Conservation (phyloP, 2,888 invertebrate genomes). For the Neelides folsomi region DNA sequence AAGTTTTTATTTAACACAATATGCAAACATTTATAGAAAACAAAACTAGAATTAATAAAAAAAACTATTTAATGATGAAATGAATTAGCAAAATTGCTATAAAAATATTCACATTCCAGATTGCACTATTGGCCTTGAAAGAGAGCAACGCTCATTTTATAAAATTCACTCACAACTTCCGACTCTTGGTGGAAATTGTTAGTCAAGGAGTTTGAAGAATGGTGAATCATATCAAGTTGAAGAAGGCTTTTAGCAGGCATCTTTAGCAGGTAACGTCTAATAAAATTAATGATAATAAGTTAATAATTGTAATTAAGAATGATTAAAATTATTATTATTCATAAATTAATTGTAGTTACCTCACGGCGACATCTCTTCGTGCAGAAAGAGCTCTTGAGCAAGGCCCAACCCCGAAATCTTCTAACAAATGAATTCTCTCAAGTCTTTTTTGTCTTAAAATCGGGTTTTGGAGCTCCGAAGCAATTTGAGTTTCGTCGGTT, state of each 20-base stretch:
- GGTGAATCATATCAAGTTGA: slow-evolving; percentile 24
- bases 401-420: slow-evolving; percentile 46
- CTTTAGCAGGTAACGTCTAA: slow-evolving; percentile 25
- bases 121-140: slow-evolving; percentile 5
- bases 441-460: slow-evolving; percentile 11
- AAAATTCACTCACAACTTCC: slow-evolving; percentile 23
- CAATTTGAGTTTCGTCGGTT: slow-evolving; percentile 28
- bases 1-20: too few relatives aligned
- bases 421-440: slow-evolving; percentile 18
- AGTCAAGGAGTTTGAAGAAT: slow-evolving; percentile 6
- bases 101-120: too few relatives aligned
- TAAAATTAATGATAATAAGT: not conserved
- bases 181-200: slow-evolving; percentile 17
- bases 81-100: too few relatives aligned
- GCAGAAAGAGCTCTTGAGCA: slow-evolving; percentile 66
- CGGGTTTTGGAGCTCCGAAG: slow-evolving; percentile 24
- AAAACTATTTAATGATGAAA: too few relatives aligned
- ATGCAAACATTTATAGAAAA: too few relatives aligned
- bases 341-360: slow-evolving; percentile 29
- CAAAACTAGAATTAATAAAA: too few relatives aligned
- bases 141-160: slow-evolving; percentile 21
- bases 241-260: slow-evolving; percentile 25
- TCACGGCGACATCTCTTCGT: slow-evolving; percentile 60
- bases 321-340: not conserved
- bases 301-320: slow-evolving; percentile 1